These are phyloP conservation scores for Tachina grossa DNA, from an alignment of 2,888 invertebrate species.

Conservation along the genomic window DNA sequence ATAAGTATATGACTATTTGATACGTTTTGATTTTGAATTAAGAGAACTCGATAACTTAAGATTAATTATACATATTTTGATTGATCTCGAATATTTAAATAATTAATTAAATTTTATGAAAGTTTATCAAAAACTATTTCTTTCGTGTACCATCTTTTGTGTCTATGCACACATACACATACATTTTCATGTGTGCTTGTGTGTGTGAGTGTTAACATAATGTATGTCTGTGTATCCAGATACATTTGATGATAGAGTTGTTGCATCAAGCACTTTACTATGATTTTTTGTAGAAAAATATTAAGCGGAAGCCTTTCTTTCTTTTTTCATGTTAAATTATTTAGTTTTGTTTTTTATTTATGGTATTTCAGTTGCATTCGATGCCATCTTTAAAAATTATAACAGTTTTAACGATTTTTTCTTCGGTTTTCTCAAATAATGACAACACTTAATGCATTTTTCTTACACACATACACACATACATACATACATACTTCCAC, in stretches of 20 bases:
- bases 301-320: constrained; percentile 45
- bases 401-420: constrained; percentile 9
- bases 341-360: background rate
- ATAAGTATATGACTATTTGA: too few relatives aligned
- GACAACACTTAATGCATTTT: constrained; percentile 14
- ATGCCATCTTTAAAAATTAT: constrained; percentile 4
- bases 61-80: too few relatives aligned
- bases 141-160: constrained; percentile 17
- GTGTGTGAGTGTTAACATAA: background rate
- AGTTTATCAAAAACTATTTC: background rate
- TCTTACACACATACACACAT: too few relatives aligned
- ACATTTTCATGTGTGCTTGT: background rate
- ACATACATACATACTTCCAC: background rate
- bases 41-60: too few relatives aligned
- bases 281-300: constrained; percentile 35
- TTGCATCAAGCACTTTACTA: constrained; percentile 70
- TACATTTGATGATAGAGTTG: constrained; percentile 57
- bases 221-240: background rate
- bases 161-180: background rate
- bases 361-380: constrained; percentile 3
- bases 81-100: too few relatives aligned
- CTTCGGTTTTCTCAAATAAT: background rate
- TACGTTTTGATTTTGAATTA: too few relatives aligned
- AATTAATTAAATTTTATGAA: too few relatives aligned
- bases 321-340: constrained; percentile 25